Base-by-base conservation (phyloP, 2,888 invertebrate species). In the Drosophila multiciliata region DNA sequence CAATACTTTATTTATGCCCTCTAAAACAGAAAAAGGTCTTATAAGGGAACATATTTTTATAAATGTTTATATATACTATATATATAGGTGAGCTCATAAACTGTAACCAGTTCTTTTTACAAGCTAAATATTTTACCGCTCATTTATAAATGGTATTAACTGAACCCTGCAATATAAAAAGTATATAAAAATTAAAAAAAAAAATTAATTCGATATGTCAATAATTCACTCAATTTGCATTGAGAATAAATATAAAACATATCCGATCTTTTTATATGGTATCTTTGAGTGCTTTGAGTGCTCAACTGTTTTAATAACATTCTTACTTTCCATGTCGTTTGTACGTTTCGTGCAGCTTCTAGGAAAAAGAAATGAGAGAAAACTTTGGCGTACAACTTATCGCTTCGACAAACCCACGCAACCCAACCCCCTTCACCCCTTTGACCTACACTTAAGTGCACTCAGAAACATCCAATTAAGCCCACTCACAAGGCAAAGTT, bases 391-490 rank as follows among this genome's bases (percentile, higher is more conserved):
- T 32, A 53, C 45, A 72, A 50, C 66, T 76, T 61, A 58, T 73
- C 59, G 72, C 62, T 49, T 48, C 35, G 50, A 33, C 42, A 48
- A 23, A 49, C 67, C 32, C 3, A n/a, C 38, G 33, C 38, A 49
- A 29, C 7, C 2, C 29, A 48, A 12, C 17, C 9, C 1, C 2
- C 38, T 49, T 23, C 23, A 0, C 8, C 48, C 55, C 11, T 33
- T 61, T 38, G 62, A 61, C 61, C 54, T 78, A 64, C 61, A 61
- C 36, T 72, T 58, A 57, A 77, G 63, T 77, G 75, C 73, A 59
- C 61, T 66, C 62, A 36, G 54, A 55, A n/a, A 49, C 42, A 61
- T 45, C n/a, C n/a, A 40, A 15, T 45, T 23, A 32, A 62, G 55
- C 45, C 57, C 32, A 49, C 36, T 17, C 15, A 29, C 20, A 17